A percentile compares a stretch with the other conserved stretches of the same genome.
Evolutionary conservation across 2,113 vertebrate species (phyloP).

Genomic region (Pangasianodon gigas): DNA sequence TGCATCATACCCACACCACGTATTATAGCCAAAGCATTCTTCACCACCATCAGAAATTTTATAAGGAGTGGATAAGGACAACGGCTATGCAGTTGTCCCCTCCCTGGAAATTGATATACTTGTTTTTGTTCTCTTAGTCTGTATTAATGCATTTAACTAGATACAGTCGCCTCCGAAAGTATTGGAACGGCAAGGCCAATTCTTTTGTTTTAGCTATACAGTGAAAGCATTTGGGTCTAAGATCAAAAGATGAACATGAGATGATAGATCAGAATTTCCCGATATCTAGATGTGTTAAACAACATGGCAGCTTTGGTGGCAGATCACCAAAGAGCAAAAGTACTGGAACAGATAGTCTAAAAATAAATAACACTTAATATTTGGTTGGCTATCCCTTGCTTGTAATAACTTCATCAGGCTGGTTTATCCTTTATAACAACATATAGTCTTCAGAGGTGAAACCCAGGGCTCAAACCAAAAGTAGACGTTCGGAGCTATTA

Average conservation of each 20-base stretch:
- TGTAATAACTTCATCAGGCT: background rate
- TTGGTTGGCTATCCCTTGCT: background rate
- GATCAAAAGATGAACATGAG: background rate
- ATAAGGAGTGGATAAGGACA: background rate
- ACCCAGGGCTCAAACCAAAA: background rate
- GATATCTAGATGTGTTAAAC: background rate
- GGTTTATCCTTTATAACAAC: no score
- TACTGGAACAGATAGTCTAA: background rate
- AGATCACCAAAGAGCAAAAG: background rate
- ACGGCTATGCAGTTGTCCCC: background rate
- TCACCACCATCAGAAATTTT: no score
- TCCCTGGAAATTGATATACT: background rate
- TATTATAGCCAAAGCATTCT: no score
- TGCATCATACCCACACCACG: background rate
- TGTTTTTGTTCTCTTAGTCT: background rate
- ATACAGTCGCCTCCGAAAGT: background rate
- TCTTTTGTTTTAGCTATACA: background rate
- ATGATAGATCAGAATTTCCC: background rate
- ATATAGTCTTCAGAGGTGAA: background rate
- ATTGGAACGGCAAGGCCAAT: background rate
- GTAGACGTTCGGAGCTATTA: background rate
- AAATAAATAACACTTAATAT: no score
- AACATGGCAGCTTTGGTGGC: background rate
- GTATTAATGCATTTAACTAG: background rate
- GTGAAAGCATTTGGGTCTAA: background rate